Conservation (phyloP, 2,113 vertebrate genomes). For the Microcebus murinus region DNA sequence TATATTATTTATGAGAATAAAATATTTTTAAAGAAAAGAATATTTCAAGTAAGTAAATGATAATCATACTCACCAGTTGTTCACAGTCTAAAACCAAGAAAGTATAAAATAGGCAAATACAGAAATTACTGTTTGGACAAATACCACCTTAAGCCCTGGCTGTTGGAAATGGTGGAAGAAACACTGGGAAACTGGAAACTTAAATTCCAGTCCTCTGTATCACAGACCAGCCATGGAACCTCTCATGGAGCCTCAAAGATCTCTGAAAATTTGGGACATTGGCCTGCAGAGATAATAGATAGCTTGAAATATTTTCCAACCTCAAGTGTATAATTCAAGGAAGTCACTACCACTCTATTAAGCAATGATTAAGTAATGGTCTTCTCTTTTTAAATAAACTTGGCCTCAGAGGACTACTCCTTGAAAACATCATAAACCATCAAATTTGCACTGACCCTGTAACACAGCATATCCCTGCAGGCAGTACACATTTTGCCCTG, state of each 20-base stretch:
- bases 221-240: background rate
- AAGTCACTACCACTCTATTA: background rate
- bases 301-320: background rate
- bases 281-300: background rate
- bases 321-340: background rate
- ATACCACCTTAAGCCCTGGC: background rate
- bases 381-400: background rate
- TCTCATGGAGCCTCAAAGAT: background rate
- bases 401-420: too few species aligned
- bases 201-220: too few species aligned
- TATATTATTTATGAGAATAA: background rate
- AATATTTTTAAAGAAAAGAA: background rate
- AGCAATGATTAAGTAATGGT: background rate
- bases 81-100: background rate
- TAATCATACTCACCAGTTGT: background rate
- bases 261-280: background rate
- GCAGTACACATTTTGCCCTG: too few species aligned
- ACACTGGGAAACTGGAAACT: background rate
- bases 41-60: background rate
- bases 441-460: background rate
- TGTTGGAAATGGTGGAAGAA: background rate
- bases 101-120: background rate
- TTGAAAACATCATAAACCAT: background rate
- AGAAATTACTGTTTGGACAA: background rate
- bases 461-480: background rate